Evolutionary conservation across 2,113 vertebrate genomes (phyloP).

Genomic region (Petromus typicus): DNA sequence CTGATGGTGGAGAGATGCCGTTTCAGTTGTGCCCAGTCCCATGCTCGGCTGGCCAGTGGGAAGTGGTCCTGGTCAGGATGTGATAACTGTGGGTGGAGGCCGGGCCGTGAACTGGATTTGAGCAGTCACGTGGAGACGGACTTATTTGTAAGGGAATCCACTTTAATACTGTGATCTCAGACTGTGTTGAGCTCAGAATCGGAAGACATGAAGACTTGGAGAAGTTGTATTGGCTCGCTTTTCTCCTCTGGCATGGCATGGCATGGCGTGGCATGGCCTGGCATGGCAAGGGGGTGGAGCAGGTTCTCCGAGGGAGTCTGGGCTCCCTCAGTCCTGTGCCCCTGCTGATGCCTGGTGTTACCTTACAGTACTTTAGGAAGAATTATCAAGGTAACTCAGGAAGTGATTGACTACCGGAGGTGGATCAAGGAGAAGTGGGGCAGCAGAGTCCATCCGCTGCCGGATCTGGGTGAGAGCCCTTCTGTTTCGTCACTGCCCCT

Average conservation of each 20-base stretch:
- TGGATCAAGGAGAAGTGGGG: conserved; percentile 97
- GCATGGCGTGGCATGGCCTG: no score
- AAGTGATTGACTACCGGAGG: conserved; percentile 97
- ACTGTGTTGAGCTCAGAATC: not conserved
- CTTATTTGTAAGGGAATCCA: rapidly evolving
- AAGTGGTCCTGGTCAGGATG: rapidly evolving
- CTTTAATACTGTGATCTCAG: not conserved
- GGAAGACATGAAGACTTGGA: not conserved
- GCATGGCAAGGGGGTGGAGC: rapidly evolving
- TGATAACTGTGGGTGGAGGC: not conserved
- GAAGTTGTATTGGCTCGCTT: not conserved
- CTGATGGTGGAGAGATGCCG: rapidly evolving
- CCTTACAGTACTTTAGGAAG: conserved; percentile 93
- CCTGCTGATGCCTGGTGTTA: conserved; percentile 31
- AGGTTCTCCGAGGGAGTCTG: rapidly evolving
- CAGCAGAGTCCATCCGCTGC: conserved; percentile 79
- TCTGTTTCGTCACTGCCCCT: rapidly evolving
- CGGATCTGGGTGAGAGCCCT: conserved; percentile 84
- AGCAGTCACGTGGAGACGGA: rapidly evolving
- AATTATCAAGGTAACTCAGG: conserved; percentile 97
- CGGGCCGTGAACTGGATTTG: rapidly evolving
- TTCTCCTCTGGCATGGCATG: not conserved
- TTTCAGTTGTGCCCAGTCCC: no score
- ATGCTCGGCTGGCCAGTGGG: rapidly evolving
- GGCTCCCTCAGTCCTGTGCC: rapidly evolving